Evolutionary conservation across 2,113 vertebrate species (phyloP).

Genomic region (Plotosus lineatus): DNA sequence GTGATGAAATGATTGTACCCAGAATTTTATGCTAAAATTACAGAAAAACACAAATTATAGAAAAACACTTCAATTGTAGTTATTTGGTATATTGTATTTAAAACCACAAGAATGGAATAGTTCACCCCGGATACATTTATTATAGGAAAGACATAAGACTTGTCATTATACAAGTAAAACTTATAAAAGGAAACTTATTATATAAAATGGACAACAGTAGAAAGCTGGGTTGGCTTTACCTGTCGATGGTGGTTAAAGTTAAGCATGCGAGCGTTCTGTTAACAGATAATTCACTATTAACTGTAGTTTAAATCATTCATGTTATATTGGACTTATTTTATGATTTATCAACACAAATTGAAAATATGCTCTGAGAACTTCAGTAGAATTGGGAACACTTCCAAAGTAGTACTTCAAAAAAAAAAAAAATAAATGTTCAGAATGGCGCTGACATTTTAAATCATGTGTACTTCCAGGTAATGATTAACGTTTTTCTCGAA

Average conservation of each 20-base stretch:
- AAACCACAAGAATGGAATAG: conserved; percentile 49
- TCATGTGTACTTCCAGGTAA: neutral
- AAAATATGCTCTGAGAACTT: neutral
- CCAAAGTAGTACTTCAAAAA: neutral
- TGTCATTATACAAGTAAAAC: conserved; percentile 33
- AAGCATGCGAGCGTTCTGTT: conserved; percentile 55
- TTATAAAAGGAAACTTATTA: conserved; percentile 55
- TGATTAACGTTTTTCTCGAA: neutral
- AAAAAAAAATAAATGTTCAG: neutral
- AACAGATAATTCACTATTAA: conserved; percentile 54
- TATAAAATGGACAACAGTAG: conserved; percentile 49
- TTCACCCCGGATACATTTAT: conserved; percentile 57
- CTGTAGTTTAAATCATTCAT: conserved; percentile 40
- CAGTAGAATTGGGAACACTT: neutral
- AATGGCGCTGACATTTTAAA: neutral
- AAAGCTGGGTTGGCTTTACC: conserved; percentile 56
- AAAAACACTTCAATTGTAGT: neutral
- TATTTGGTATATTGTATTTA: neutral
- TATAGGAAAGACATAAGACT: conserved; percentile 13
- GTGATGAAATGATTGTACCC: neutral
- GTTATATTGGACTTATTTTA: conserved; percentile 36
- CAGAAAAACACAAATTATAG: neutral
- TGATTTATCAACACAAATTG: conserved; percentile 21
- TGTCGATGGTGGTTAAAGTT: conserved; percentile 54
- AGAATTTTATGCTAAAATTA: neutral